These are phyloP conservation scores for Gymnorhina tibicen DNA, from an alignment of 2,113 vertebrate genomes.

Conservation along the genomic window DNA sequence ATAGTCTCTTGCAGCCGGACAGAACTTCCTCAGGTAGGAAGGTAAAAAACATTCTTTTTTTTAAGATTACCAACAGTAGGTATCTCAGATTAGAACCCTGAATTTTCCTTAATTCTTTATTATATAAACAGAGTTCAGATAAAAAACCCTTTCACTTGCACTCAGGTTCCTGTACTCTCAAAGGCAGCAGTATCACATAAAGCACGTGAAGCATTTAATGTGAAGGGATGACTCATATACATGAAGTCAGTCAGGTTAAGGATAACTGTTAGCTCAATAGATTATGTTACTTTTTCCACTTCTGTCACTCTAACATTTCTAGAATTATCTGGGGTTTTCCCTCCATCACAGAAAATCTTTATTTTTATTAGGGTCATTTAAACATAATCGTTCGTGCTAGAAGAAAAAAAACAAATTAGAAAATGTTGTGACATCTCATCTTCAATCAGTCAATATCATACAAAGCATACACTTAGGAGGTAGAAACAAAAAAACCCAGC, in stretches of 20 bases:
- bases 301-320: neutral
- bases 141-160: neutral
- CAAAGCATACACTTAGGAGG: neutral
- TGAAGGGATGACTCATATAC: neutral
- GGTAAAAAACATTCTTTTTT: neutral
- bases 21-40: neutral
- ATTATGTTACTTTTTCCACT: neutral
- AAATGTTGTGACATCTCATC: neutral
- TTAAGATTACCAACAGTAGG: neutral
- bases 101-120: neutral
- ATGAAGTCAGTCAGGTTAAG: neutral
- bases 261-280: neutral
- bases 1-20: neutral
- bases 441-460: neutral
- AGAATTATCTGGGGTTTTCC: neutral
- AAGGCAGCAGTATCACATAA: neutral
- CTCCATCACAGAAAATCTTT: neutral
- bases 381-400: neutral
- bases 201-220: neutral
- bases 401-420: neutral
- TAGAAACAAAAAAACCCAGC: neutral
- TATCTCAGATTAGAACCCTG: neutral
- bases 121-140: neutral
- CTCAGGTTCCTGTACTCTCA: neutral
- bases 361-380: neutral